Base-by-base conservation (phyloP, 2,888 invertebrate species). In the Heteromurus nitidus region DNA sequence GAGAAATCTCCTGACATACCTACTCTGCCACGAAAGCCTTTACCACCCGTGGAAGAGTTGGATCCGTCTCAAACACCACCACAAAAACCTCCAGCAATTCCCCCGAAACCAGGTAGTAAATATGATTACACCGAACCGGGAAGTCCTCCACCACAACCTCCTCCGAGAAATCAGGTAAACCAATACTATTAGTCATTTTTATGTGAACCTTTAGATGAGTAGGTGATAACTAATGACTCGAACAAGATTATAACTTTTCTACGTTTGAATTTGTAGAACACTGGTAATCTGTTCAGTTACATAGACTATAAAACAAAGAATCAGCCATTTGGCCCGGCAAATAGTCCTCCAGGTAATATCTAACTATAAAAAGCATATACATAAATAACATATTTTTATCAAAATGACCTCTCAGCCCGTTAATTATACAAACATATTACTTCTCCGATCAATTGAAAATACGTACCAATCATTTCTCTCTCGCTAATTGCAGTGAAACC, bases 81-180 rank as follows among this genome's bases (percentile, higher is more conserved):
- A 0, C n/a, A n/a, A n/a, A 62, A 18, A 58, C 22, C n/a, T 24
- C 55, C 11, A 55, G 26, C 13, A 28, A 30, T 73, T 64, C 68
- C 69, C 42, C 47, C 76, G 13, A 65, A 69, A 16, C 69, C 68
- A 30, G 7, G 9, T 2, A 36, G 42, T 3, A 55, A 68, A 31
- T 53, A 47, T 60, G 5, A 13, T 2, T 76, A 55, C 7, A 44
- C 50, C 11, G 80, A 77, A 36, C 16, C 58, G 11, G 55, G 42
- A 28, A 73, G 53, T 36, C 68, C 82, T 2, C 80, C 85, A 3
- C 85, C 86, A 13, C 69, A 70, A 20, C 86, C 84, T 0, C 85
- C 85, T 20, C 85, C 84, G 62, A 81, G 86, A 76, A 83, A 13
- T 22, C 67, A 74, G 50, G 83, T 82, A 83, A 82, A 68, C 65